Percentiles rank a stretch among this genome's conserved stretches.
phyloP scores from a whole-genome alignment of 64 coral and sea anemone genomes.

The Stylophora pistillata region DNA sequence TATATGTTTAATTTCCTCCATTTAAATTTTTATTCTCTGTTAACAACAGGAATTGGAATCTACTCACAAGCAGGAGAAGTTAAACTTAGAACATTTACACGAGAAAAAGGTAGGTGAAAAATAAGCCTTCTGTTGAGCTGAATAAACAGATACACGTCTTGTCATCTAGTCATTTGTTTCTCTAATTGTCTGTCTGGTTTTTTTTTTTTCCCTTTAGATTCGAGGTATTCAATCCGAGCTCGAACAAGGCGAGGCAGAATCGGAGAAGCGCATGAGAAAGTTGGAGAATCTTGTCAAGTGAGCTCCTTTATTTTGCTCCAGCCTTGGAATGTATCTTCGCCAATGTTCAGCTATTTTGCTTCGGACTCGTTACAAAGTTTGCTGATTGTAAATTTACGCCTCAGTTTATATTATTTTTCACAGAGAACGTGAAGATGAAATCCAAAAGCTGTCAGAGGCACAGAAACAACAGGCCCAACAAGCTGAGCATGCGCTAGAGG shows the following conservation, averaged over 20 bases:
- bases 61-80: constrained; percentile 71
- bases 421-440: constrained; percentile 84
- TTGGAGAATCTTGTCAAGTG: constrained; percentile 69
- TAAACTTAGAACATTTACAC: constrained; percentile 74
- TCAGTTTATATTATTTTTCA: background rate
- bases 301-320: background rate
- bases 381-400: background rate
- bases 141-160: too few species aligned
- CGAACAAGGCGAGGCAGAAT: constrained; percentile 75
- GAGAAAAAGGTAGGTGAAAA: constrained; percentile 77
- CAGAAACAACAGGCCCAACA: constrained; percentile 85
- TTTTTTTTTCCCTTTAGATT: constrained; percentile 39
- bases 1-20: too few species aligned
- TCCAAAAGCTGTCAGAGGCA: constrained; percentile 58
- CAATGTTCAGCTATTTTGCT: too few species aligned
- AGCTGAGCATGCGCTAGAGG: constrained; percentile 82
- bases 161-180: background rate
- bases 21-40: too few species aligned
- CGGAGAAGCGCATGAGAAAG: constrained; percentile 84
- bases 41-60: constrained; percentile 72
- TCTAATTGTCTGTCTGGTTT: background rate
- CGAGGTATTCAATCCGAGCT: constrained; percentile 76
- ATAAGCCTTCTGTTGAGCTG: background rate
- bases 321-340: too few species aligned
- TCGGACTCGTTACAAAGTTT: background rate